Base-by-base conservation (phyloP, 2,797 vertebrate species). In the Channa striata region DNA sequence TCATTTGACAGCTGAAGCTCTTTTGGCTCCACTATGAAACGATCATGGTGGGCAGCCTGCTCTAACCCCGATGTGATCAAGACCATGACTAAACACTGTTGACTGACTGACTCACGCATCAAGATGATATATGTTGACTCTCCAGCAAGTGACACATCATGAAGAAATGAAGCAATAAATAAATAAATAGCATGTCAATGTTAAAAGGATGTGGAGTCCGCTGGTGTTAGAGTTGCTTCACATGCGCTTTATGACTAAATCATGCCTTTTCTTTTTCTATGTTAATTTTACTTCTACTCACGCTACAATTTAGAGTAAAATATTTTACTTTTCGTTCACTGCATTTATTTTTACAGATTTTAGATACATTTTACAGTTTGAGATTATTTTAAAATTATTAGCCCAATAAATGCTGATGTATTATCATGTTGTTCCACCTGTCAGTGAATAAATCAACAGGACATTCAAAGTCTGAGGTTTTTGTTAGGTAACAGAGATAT, bases 91-190 rank as follows among this genome's bases (percentile, higher is more conserved):
- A 78, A 86, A 74, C 58, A 58, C 5, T 5, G 16, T 6, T 72
- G 78, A 84, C 77, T 72, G 65, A 68, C 51, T 69, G 72, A 63
- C 37, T 52, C 20, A 72, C 72, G 52, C n/a, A 39, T 23, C 16
- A 17, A 71, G 58, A 59, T 14, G 9, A 25, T 36, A 16, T 60
- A 23, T 37, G 16, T 21, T 11, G 34, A 21, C 20, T 44, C 19
- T 48, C 19, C 20, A 57, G 33, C 25, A 50, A 66, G 16, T 63
- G 51, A 72, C 3, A 9, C 66, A 50, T 67, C 10, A 50, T 20
- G 11, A 47, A 59, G 11, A 48, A 43, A 42, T 13, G 1, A 34
- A 58, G 47, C 59, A 21, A 11, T 39, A 40, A 73, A 76, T 49
- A 9, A 44, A 65, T 44, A 30, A 49, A 58, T 53, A 23, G 33